phyloP scores from a whole-genome alignment of 2,113 vertebrate species.

The Pachyramphus minor region DNA sequence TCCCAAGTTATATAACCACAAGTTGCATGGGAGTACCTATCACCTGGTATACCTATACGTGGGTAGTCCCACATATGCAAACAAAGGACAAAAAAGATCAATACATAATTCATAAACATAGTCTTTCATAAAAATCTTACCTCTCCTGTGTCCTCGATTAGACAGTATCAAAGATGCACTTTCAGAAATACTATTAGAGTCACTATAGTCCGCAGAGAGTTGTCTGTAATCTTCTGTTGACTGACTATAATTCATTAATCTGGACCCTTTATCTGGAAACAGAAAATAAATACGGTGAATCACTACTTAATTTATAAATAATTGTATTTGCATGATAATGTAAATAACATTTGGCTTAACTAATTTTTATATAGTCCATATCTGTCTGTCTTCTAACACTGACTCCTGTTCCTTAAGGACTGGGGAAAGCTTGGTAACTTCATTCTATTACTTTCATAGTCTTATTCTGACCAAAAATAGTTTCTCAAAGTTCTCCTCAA shows the following conservation, averaged over 20 bases:
- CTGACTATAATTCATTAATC: conserved; percentile 52
- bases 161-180: conserved; percentile 44
- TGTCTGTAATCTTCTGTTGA: conserved; percentile 62
- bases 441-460: neutral
- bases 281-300: neutral
- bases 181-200: conserved; percentile 60
- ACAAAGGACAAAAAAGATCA: neutral
- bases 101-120: neutral
- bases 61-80: neutral
- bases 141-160: conserved; percentile 25
- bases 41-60: neutral
- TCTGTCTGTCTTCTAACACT: neutral
- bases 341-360: neutral
- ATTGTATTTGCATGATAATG: neutral
- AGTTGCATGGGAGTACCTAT: neutral
- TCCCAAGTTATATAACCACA: neutral
- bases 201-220: conserved; percentile 42
- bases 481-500: neutral
- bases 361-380: neutral
- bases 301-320: neutral
- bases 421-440: neutral
- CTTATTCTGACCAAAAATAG: neutral
- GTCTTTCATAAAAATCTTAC: neutral
- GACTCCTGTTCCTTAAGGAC: neutral
- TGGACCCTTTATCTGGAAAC: conserved; percentile 35